Evolutionary conservation across 2,888 invertebrate species (phyloP).

Genomic region (Bibio marci): DNA sequence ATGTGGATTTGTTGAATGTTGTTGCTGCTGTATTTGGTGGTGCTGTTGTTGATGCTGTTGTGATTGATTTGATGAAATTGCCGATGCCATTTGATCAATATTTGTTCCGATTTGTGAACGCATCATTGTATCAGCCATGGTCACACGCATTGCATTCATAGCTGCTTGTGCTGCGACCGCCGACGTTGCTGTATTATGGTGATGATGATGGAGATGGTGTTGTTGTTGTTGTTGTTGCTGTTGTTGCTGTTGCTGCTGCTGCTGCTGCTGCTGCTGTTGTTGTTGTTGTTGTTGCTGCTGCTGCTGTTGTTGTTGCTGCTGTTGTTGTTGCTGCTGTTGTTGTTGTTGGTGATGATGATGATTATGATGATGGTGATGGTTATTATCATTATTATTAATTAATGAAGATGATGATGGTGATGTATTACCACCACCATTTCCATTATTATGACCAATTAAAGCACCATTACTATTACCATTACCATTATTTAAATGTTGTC

Average conservation of each 20-base stretch:
- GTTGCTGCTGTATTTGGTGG: slow-evolving; percentile 19
- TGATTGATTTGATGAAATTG: slow-evolving; percentile 1
- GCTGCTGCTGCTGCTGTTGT: slow-evolving; percentile 1
- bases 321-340: too few relatives aligned
- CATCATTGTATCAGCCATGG: slow-evolving; percentile 34
- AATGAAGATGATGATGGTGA: too few relatives aligned
- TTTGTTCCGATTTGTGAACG: slow-evolving; percentile 12
- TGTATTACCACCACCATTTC: neutral
- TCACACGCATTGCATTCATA: slow-evolving; percentile 41
- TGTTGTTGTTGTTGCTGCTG: slow-evolving; percentile 9
- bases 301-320: slow-evolving; percentile 5
- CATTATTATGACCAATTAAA: slow-evolving; percentile 18
- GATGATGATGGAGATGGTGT: slow-evolving; percentile 10
- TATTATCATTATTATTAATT: neutral
- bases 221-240: slow-evolving; percentile 10
- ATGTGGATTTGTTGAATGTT: slow-evolving; percentile 9
- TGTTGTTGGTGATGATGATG: too few relatives aligned
- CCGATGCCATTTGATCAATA: too few relatives aligned
- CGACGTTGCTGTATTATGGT: slow-evolving; percentile 12
- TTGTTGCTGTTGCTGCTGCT: slow-evolving; percentile 7
- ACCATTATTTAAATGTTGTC: slow-evolving; percentile 16
- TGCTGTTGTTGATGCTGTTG: slow-evolving; percentile 5
- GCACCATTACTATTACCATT: too few relatives aligned
- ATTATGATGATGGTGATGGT: too few relatives aligned
- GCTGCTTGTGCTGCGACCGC: slow-evolving; percentile 32